Evolutionary conservation across 2,888 invertebrate species (phyloP).

Genomic region (Pseudococcus viburni): DNA sequence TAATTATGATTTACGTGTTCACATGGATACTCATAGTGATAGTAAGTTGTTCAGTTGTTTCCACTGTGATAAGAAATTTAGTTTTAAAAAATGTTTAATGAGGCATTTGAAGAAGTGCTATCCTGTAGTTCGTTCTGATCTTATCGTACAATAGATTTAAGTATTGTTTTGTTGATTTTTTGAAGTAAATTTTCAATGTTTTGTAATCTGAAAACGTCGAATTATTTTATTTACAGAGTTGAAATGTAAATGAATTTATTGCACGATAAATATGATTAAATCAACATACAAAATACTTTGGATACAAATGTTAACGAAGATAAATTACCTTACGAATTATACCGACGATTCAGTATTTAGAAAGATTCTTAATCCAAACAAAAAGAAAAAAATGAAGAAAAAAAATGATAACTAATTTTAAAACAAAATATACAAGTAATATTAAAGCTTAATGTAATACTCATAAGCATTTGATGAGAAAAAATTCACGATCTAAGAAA

Average conservation of each 20-base stretch:
- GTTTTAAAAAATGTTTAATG: constrained; percentile 45
- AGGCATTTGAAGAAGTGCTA: constrained; percentile 51
- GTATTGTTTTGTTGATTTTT: background rate
- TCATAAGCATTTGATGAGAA: background rate
- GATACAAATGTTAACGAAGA: background rate
- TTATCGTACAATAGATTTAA: background rate
- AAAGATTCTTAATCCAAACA: too few species aligned
- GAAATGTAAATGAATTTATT: constrained; percentile 32
- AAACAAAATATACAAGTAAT: background rate
- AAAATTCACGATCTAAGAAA: background rate
- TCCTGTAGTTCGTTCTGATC: constrained; percentile 46
- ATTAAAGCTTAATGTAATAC: constrained; percentile 40
- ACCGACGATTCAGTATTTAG: too few species aligned
- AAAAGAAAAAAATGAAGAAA: background rate
- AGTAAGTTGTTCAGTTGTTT: constrained; percentile 49
- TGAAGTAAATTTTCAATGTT: background rate
- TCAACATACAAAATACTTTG: constrained; percentile 25
- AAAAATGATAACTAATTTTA: background rate
- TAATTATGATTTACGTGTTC: constrained; percentile 54
- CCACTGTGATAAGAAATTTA: constrained; percentile 57
- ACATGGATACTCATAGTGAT: constrained; percentile 55
- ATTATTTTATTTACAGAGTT: background rate
- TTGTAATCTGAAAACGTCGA: background rate
- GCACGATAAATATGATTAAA: constrained; percentile 33
- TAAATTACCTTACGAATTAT: constrained; percentile 6